Conservation (phyloP, 1,140 invertebrate species). For the Drosophila murphyi region DNA sequence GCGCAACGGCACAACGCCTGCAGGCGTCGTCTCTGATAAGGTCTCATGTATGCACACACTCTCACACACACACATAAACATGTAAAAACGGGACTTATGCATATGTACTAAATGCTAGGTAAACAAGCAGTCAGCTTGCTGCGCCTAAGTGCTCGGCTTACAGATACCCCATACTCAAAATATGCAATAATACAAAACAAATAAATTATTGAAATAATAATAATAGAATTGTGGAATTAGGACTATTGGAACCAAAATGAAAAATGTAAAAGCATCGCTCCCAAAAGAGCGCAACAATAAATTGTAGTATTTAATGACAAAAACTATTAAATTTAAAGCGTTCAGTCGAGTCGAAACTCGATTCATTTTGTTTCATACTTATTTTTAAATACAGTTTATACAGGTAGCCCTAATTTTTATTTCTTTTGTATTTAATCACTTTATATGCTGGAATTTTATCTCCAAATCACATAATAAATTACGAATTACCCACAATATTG, state of each 20-base stretch:
- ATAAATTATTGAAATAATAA: background rate
- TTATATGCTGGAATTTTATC: no score
- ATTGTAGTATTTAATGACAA: no score
- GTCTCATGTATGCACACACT: background rate
- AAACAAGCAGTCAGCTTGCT: conserved; percentile 13
- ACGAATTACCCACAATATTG: no score
- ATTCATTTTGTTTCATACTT: no score
- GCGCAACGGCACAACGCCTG: conserved; percentile 13
- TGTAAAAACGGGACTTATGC: background rate
- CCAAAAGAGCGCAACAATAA: background rate
- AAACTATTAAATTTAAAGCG: no score
- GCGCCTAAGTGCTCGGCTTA: background rate
- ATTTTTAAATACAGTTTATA: no score
- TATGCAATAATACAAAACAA: background rate
- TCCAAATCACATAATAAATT: no score
- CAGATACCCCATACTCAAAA: conserved; percentile 1
- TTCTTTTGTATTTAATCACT: no score
- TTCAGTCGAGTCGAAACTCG: no score
- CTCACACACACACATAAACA: conserved; percentile 3
- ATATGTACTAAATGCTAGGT: conserved; percentile 31
- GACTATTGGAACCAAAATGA: background rate
- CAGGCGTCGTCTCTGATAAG: conserved; percentile 42
- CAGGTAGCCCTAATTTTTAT: no score
- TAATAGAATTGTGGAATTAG: background rate
- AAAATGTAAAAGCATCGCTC: background rate